phyloP scores from a whole-genome alignment of 2,113 vertebrate species.

The Calyptommatus sinebrachiatus region DNA sequence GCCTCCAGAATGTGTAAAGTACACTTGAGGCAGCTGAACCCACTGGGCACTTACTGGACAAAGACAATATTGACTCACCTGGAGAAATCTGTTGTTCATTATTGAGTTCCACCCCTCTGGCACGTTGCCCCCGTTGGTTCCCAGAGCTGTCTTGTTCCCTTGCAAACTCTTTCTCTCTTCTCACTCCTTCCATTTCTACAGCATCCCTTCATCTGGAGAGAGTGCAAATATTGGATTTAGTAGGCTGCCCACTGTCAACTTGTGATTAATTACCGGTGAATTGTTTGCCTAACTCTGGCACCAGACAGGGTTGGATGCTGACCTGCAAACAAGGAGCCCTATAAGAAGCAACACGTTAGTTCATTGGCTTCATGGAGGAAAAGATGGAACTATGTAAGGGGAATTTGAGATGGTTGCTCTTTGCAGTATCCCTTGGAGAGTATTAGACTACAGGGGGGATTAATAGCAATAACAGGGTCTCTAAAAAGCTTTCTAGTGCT shows the following conservation, averaged over 20 bases:
- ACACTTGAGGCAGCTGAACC: not conserved
- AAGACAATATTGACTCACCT: conserved; percentile 1
- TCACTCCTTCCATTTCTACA: not conserved
- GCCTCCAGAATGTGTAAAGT: not conserved
- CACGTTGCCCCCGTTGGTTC: not conserved
- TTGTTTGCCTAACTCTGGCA: conserved; percentile 24
- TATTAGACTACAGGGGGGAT: conserved; percentile 42
- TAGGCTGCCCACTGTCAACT: not conserved
- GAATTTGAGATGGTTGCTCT: not conserved
- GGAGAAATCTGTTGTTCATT: not conserved
- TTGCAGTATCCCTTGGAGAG: conserved; percentile 24
- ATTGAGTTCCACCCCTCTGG: not conserved
- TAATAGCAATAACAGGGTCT: conserved; percentile 7
- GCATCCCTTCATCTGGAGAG: not conserved
- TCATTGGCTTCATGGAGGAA: conserved; percentile 1
- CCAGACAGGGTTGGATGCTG: not conserved
- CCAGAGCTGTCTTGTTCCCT: not conserved
- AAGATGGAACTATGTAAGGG: conserved; percentile 21
- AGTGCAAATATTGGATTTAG: not conserved
- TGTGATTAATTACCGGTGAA: not conserved
- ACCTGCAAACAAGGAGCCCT: not conserved
- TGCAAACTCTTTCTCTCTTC: not conserved
- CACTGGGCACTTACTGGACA: not conserved
- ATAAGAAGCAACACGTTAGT: not conserved
- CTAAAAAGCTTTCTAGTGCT: conserved; percentile 14